Conservation (phyloP, 37 sponge, comb jelly and placozoan species). For the Oopsacas minuta region DNA sequence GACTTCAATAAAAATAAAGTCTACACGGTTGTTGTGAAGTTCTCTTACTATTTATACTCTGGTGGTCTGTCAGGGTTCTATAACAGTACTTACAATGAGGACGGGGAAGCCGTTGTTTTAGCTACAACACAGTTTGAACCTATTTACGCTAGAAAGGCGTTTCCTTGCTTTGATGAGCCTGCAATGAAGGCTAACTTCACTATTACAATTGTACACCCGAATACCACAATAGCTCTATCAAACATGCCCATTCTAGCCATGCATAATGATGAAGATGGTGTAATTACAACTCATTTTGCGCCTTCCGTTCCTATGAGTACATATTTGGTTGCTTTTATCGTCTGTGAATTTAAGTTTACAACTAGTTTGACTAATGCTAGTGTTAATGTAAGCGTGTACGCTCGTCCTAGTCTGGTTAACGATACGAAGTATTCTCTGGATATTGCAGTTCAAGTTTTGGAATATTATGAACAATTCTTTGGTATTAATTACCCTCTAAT, state of each 20-base stretch:
- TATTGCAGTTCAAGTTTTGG: conserved; percentile 33
- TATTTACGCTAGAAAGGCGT: conserved; percentile 82
- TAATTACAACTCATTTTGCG: conserved; percentile 35
- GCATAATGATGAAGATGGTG: neutral
- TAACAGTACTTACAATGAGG: conserved; percentile 42
- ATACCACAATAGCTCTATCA: conserved; percentile 33
- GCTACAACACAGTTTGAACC: conserved; percentile 95
- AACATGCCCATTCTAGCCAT: conserved; percentile 55
- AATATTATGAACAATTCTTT: conserved; percentile 65
- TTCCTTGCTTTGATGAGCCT: conserved; percentile 98
- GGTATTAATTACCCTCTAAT: conserved; percentile 67
- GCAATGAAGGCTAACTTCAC: conserved; percentile 76
- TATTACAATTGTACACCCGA: conserved; percentile 45
- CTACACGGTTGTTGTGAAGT: conserved; percentile 24
- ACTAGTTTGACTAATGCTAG: neutral
- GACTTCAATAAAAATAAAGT: neutral
- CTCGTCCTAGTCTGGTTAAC: conserved; percentile 41
- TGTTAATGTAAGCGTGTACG: conserved; percentile 46
- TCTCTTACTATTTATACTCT: conserved; percentile 39
- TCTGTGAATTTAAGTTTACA: conserved; percentile 55
- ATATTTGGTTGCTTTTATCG: conserved; percentile 91
- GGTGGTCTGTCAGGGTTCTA: conserved; percentile 63
- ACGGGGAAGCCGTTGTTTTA: conserved; percentile 27
- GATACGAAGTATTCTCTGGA: conserved; percentile 54
- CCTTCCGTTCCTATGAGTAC: conserved; percentile 78